Conservation (phyloP, 2,113 vertebrate species). For the Pao palembangensis region DNA sequence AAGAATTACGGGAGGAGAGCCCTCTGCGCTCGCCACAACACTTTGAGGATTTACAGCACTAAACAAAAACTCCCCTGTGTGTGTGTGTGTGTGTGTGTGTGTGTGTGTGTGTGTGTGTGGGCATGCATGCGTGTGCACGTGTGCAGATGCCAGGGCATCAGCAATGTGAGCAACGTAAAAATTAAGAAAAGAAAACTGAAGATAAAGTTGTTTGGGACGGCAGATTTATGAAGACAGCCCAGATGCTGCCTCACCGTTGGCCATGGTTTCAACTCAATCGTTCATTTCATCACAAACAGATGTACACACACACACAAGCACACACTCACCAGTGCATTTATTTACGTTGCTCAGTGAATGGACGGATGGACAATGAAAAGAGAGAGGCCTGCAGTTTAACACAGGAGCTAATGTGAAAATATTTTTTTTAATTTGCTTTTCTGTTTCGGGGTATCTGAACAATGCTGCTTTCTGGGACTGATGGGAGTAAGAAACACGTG, state of each 20-base stretch:
- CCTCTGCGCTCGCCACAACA: conserved; percentile 27
- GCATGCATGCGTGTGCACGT: not conserved
- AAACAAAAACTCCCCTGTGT: conserved; percentile 22
- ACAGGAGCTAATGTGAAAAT: conserved; percentile 37
- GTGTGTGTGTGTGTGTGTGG: conserved; percentile 1
- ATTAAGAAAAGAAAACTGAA: not conserved
- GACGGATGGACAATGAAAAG: conserved; percentile 12
- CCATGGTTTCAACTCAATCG: conserved; percentile 24
- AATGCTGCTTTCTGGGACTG: conserved; percentile 66
- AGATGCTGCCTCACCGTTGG: conserved; percentile 18
- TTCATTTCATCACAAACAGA: conserved; percentile 35
- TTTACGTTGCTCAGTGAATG: conserved; percentile 4
- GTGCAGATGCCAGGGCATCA: conserved; percentile 1
- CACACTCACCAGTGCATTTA: conserved; percentile 46
- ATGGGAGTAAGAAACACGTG: conserved; percentile 28
- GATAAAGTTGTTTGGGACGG: not conserved
- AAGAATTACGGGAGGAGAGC: conserved; percentile 46
- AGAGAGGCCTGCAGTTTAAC: not conserved
- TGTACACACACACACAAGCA: conserved; percentile 22
- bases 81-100: not conserved
- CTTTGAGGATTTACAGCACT: conserved; percentile 26
- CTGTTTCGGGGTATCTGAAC: conserved; percentile 49
- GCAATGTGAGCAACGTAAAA: conserved; percentile 5
- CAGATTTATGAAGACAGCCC: conserved; percentile 8
- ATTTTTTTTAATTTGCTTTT: conserved; percentile 28